Percentiles rank a stretch among this genome's conserved stretches.
These are phyloP conservation scores for Silurus lanzhouensis DNA, from an alignment of 2,797 vertebrate genomes.

Conservation along the genomic window DNA sequence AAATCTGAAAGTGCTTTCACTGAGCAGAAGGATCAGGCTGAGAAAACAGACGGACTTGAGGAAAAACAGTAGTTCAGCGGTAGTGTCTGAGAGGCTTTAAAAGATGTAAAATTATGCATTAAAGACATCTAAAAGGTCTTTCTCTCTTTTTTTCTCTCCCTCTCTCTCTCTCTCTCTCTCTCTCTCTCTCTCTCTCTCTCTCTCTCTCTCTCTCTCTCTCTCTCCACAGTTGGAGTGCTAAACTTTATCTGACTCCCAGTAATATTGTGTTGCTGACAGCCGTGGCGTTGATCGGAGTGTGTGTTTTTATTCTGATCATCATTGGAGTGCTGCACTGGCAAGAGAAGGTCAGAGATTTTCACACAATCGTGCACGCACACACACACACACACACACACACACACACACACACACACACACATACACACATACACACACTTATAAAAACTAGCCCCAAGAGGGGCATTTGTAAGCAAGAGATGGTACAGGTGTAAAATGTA, in stretches of 20 bases:
- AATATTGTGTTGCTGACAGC: slow-evolving; percentile 94
- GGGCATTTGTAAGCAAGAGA: background rate
- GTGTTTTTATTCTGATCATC: slow-evolving; percentile 93
- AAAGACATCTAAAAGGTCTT: slow-evolving; percentile 15
- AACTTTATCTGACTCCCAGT: slow-evolving; percentile 95
- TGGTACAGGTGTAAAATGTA: slow-evolving; percentile 24
- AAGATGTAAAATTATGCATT: background rate
- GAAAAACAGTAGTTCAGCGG: background rate
- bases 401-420: slow-evolving; percentile 38
- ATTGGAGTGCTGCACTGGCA: slow-evolving; percentile 97
- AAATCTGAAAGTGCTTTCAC: background rate
- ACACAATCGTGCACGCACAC: slow-evolving; percentile 30
- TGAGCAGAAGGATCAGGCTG: background rate
- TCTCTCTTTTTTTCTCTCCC: slow-evolving; percentile 44
- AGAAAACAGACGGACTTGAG: background rate
- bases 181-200: slow-evolving; percentile 23
- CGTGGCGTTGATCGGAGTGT: slow-evolving; percentile 93
- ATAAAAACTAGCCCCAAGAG: background rate
- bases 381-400: slow-evolving; percentile 44
- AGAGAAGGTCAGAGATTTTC: slow-evolving; percentile 85
- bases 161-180: slow-evolving; percentile 23
- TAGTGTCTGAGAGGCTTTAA: background rate
- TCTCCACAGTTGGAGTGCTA: slow-evolving; percentile 88
- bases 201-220: slow-evolving; percentile 27
- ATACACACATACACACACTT: slow-evolving; percentile 17